Evolutionary conservation across 23 tunicate species (phyloP).

Genomic region (Trididemnum miniatum): DNA sequence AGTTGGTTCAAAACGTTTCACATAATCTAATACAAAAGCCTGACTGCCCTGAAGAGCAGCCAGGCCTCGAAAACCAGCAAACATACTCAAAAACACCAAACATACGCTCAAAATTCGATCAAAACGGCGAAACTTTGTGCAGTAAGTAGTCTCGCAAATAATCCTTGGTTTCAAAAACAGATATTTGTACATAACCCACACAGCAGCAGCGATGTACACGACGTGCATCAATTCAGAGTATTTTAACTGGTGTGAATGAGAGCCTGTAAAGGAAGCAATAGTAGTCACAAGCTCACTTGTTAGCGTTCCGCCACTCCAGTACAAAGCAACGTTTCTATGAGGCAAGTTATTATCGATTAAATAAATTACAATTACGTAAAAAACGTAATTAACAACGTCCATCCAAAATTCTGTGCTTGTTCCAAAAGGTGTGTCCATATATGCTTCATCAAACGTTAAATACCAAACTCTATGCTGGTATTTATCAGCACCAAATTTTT

Average conservation of each 20-base stretch:
- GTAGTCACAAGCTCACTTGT: slow-evolving; percentile 49
- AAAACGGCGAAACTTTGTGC: neutral
- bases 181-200: slow-evolving; percentile 47
- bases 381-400: slow-evolving; percentile 45
- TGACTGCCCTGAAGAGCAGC: slow-evolving; percentile 50
- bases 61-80: slow-evolving; percentile 51
- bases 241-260: slow-evolving; percentile 31
- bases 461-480: slow-evolving; percentile 33
- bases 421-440: slow-evolving; percentile 55
- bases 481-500: neutral
- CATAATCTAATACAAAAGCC: slow-evolving; percentile 32
- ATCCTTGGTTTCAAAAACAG: neutral
- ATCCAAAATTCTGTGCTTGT: slow-evolving; percentile 49
- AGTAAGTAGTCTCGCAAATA: neutral
- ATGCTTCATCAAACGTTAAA: slow-evolving; percentile 58
- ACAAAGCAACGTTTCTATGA: slow-evolving; percentile 42
- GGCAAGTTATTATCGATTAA: slow-evolving; percentile 57
- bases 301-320: slow-evolving; percentile 64
- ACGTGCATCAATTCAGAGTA: slow-evolving; percentile 49
- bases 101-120: neutral
- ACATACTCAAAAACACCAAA: slow-evolving; percentile 1
- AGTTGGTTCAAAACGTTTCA: slow-evolving; percentile 56
- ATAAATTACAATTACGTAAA: slow-evolving; percentile 51
- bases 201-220: slow-evolving; percentile 40
- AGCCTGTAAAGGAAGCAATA: slow-evolving; percentile 47